Evolutionary conservation across 92 coral and sea anemone genomes (phyloP).

Genomic region (Phenganax marumi): DNA sequence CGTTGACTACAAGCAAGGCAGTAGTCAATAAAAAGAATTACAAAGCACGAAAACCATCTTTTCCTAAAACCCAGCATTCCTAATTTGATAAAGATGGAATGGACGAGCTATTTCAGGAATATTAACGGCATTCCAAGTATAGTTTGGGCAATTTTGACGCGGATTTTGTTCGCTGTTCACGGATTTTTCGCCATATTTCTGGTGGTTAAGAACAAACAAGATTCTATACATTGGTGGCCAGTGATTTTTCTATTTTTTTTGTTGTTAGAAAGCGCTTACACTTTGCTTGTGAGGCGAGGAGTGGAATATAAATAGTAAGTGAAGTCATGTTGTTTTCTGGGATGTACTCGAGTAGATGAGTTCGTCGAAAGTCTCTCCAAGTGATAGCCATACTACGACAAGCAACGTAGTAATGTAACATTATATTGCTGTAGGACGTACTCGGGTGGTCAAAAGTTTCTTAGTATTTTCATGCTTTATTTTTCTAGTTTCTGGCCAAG

Average conservation of each 20-base stretch:
- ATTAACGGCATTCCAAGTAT: constrained; percentile 18
- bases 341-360: background rate
- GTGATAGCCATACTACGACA: background rate
- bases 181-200: constrained; percentile 84
- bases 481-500: constrained; percentile 81
- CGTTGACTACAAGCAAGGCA: background rate
- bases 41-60: background rate
- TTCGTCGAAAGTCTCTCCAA: background rate
- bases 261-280: constrained; percentile 81
- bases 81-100: background rate
- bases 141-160: constrained; percentile 79
- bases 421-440: background rate
- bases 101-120: background rate
- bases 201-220: constrained; percentile 68
- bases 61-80: background rate
- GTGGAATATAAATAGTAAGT: constrained; percentile 96
- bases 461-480: background rate
- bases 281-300: constrained; percentile 84
- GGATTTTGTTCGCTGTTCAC: constrained; percentile 80
- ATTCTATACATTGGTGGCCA: constrained; percentile 66
- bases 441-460: background rate
- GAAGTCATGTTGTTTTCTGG: background rate
- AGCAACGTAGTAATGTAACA: background rate
- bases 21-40: background rate
- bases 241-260: constrained; percentile 68